Evolutionary conservation across 1,140 invertebrate species (phyloP).

Genomic region (Trigoniulus corallinus): DNA sequence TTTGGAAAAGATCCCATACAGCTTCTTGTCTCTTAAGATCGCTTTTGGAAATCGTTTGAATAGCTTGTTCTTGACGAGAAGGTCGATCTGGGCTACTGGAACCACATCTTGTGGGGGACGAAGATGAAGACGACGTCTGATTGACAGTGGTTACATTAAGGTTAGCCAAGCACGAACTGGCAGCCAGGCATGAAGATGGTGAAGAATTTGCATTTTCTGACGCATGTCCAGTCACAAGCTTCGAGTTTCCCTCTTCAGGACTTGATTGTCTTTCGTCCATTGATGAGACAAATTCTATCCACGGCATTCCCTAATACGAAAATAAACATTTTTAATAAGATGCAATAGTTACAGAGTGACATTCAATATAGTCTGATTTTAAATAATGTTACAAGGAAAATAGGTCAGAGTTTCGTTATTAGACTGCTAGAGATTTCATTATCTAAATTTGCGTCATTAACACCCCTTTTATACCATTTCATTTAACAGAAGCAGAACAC

Average conservation of each 20-base stretch:
- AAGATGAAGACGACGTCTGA: background rate
- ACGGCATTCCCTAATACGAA: constrained; percentile 23
- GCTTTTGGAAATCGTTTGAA: constrained; percentile 5
- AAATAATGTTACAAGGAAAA: no score
- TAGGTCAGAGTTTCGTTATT: background rate
- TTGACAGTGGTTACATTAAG: background rate
- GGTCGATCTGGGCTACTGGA: constrained; percentile 1
- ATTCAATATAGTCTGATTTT: no score
- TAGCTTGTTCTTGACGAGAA: background rate
- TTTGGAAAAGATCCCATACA: constrained; percentile 52
- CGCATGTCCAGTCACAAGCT: background rate
- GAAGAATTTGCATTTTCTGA: background rate
- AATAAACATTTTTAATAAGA: background rate
- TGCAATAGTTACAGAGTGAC: background rate
- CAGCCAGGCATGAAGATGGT: background rate
- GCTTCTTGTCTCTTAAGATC: constrained; percentile 34
- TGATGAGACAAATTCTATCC: constrained; percentile 26
- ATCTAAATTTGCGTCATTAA: no score
- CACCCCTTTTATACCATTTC: no score
- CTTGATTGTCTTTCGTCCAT: constrained; percentile 10
- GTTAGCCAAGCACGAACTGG: background rate
- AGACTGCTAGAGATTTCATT: background rate
- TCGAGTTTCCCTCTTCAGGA: background rate
- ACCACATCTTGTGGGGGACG: background rate
- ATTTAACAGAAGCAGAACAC: no score